Evolutionary conservation across 2,888 invertebrate species (phyloP).

Genomic region (Meghimatium bilineatum): DNA sequence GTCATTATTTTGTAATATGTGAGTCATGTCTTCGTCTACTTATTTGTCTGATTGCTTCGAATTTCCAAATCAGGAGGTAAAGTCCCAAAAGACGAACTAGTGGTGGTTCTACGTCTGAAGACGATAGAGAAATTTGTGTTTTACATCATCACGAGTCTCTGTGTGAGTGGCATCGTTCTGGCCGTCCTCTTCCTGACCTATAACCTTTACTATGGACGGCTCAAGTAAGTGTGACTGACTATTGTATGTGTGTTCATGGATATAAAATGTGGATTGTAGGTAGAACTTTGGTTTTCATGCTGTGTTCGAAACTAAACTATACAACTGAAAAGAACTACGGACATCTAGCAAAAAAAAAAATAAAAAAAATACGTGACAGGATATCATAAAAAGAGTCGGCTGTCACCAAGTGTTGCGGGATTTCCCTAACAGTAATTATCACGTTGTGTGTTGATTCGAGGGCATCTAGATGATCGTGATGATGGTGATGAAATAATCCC

Average conservation of each 20-base stretch:
- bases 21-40: too few relatives aligned
- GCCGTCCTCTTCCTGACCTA: slow-evolving; percentile 93
- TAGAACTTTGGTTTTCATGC: not conserved
- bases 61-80: slow-evolving; percentile 81
- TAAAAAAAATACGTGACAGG: not conserved
- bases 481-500: too few relatives aligned
- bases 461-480: too few relatives aligned
- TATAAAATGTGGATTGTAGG: not conserved
- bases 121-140: slow-evolving; percentile 88
- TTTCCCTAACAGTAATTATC: too few relatives aligned
- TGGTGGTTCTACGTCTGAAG: slow-evolving; percentile 82
- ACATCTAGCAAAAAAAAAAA: not conserved
- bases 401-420: too few relatives aligned
- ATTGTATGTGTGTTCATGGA: too few relatives aligned
- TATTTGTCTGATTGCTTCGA: too few relatives aligned
- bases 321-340: too few relatives aligned
- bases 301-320: not conserved
- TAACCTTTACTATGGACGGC: slow-evolving; percentile 88
- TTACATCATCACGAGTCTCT: slow-evolving; percentile 84
- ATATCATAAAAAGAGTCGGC: too few relatives aligned
- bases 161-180: slow-evolving; percentile 90
- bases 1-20: too few relatives aligned
- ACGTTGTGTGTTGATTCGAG: too few relatives aligned
- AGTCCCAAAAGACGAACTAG: slow-evolving; percentile 84
- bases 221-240: slow-evolving; percentile 62